Evolutionary conservation across 2,888 invertebrate species (phyloP), one percentile per base, ranked within the genome.

Genomic region (Malthinus seriepunctatus): DNA sequence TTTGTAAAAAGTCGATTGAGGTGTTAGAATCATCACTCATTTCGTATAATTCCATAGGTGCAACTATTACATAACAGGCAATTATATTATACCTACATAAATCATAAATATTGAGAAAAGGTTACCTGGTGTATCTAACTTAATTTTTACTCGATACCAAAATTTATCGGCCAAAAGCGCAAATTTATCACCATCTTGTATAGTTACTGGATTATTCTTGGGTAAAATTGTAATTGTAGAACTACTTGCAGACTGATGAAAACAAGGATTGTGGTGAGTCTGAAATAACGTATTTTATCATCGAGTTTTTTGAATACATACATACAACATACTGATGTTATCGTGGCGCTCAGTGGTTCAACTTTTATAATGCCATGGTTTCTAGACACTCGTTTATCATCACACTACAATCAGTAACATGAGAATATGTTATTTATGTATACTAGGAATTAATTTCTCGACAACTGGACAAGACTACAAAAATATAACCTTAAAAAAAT

Each of bases 211-310:
- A 14, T 70, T 65, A 57, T 80, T 73, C 65, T 78, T 73, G 48
- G 70, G 71, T 32, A 84, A 65, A 49, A 82, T 70, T 54, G 77
- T 69, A 7, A 74, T 70, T 8, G 65, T 60, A 52, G 68, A 72
- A 61, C 51, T 71, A 69, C 59, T 74, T 73, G 61, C 73, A 73
- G 64, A 69, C 71, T 68, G 69, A 51, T 78, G 80, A 69, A 82
- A 85, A 68, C 83, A 83, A 15, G 85, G 84, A 66, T 84, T 85
- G 66, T 76, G 72, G 66, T 85, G 83, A 31, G 80, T 70, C 84
- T 85, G 56, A 63, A 62, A 50, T n/a, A 23, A 23, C 5, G 23
- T 23, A 53, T 45, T 10, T 45, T 11, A 37, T 14, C 52, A 23
- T 44, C 4, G 6, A 1, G n/a, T 12, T n/a, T 1, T 1, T 31